These are phyloP conservation scores for Chamaedrilus cognettii DNA, from an alignment of 2,888 invertebrate species.

Conservation along the genomic window DNA sequence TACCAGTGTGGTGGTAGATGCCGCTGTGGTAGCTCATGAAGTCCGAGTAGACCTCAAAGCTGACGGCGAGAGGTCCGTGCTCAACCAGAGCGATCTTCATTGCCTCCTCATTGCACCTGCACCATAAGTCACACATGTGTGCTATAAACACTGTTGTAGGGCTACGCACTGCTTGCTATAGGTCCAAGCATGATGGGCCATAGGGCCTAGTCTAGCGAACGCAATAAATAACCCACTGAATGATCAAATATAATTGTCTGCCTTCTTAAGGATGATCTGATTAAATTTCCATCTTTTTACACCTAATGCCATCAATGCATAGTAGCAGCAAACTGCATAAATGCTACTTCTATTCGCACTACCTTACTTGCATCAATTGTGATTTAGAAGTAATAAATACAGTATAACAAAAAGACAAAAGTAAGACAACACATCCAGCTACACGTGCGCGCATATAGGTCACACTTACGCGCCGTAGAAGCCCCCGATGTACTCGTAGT, in stretches of 20 bases:
- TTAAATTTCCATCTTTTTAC: no score
- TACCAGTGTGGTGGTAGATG: slow-evolving; percentile 60
- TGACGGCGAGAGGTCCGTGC: slow-evolving; percentile 61
- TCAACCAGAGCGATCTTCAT: slow-evolving; percentile 60
- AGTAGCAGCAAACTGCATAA: not conserved
- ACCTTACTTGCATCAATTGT: not conserved
- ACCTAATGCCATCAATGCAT: no score
- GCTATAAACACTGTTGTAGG: no score
- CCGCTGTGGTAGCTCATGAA: slow-evolving; percentile 54
- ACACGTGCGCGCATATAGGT: no score
- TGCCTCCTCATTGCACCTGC: slow-evolving; percentile 61
- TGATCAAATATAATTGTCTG: no score
- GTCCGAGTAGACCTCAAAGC: slow-evolving; percentile 61
- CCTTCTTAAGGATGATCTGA: no score
- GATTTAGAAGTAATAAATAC: no score
- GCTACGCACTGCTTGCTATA: no score
- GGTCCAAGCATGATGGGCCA: no score
- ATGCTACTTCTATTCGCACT: not conserved
- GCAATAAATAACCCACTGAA: no score
- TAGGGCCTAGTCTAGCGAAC: no score
- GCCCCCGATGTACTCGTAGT: slow-evolving; percentile 63
- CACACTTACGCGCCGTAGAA: slow-evolving; percentile 60
- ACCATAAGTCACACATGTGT: no score
- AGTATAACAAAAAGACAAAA: not conserved
- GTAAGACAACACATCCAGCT: not conserved